Evolutionary conservation across 2,888 invertebrate genomes (phyloP).

Genomic region (Pantelozetes paolii): DNA sequence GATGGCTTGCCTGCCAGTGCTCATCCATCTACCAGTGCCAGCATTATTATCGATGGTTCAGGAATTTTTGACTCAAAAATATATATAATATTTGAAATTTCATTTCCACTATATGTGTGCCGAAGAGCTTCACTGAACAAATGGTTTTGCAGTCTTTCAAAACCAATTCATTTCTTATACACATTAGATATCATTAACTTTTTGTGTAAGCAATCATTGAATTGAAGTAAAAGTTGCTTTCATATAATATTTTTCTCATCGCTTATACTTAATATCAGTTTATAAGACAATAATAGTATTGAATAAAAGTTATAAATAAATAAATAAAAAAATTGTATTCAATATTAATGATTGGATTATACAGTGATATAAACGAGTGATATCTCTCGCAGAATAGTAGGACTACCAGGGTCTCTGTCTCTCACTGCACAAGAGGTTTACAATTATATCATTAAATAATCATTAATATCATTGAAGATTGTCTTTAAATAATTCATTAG

Average conservation of each 20-base stretch:
- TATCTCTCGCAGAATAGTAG: not conserved
- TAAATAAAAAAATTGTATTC: conserved; percentile 5
- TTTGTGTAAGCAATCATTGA: too few species aligned
- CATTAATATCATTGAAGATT: conserved; percentile 3
- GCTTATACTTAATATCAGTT: not conserved
- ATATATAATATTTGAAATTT: not conserved
- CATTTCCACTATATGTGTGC: not conserved
- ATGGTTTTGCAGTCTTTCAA: too few species aligned
- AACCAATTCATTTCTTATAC: too few species aligned
- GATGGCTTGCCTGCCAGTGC: not conserved
- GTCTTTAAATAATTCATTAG: conserved; percentile 12
- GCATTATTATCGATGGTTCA: not conserved
- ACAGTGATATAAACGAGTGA: not conserved
- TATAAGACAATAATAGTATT: not conserved
- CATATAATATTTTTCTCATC: not conserved
- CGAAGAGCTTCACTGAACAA: conserved; percentile 1
- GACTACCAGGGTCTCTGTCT: too few species aligned
- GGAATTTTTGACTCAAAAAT: not conserved
- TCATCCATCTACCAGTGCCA: not conserved
- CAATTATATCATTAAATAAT: conserved; percentile 27
- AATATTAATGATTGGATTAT: conserved; percentile 28
- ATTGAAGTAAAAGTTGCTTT: not conserved
- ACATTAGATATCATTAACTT: too few species aligned
- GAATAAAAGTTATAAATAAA: not conserved
- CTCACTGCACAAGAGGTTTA: too few species aligned